These are phyloP conservation scores for Gulo gulo DNA, from an alignment of 2,113 vertebrate species.

Conservation along the genomic window DNA sequence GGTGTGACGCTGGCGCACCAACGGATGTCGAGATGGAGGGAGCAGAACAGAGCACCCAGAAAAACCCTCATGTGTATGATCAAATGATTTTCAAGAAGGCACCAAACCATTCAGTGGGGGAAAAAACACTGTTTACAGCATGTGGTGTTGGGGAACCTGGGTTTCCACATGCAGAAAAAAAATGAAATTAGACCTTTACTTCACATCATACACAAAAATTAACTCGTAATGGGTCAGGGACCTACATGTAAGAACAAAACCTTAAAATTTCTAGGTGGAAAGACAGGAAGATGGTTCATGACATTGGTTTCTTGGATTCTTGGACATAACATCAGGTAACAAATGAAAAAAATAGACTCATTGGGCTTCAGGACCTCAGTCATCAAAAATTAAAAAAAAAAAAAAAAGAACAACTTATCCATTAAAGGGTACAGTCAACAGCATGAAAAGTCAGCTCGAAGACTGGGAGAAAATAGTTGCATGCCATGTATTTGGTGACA, in stretches of 20 bases:
- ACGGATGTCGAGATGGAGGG: rapidly evolving
- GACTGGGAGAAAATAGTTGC: not conserved
- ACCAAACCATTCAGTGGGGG: not conserved
- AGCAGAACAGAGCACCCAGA: not conserved
- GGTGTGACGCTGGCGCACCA: too few species aligned
- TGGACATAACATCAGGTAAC: not conserved
- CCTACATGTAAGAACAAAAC: not conserved
- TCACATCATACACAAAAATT: not conserved
- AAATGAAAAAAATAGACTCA: not conserved
- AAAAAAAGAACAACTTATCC: not conserved
- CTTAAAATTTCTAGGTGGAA: not conserved
- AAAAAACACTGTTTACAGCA: not conserved
- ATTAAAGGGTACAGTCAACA: not conserved
- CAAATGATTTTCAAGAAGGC: not conserved
- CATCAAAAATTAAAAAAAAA: not conserved
- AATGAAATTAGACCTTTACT: too few species aligned
- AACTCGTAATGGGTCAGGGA: not conserved
- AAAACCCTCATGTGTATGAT: not conserved
- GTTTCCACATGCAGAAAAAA: not conserved
- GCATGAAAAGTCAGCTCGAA: not conserved
- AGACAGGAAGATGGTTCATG: not conserved
- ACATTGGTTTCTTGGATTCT: not conserved
- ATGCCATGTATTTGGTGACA: not conserved
- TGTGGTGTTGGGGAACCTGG: not conserved
- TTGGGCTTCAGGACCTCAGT: not conserved